Conservation (phyloP, 2,888 invertebrate species). For the Polydrusus cervinus region DNA sequence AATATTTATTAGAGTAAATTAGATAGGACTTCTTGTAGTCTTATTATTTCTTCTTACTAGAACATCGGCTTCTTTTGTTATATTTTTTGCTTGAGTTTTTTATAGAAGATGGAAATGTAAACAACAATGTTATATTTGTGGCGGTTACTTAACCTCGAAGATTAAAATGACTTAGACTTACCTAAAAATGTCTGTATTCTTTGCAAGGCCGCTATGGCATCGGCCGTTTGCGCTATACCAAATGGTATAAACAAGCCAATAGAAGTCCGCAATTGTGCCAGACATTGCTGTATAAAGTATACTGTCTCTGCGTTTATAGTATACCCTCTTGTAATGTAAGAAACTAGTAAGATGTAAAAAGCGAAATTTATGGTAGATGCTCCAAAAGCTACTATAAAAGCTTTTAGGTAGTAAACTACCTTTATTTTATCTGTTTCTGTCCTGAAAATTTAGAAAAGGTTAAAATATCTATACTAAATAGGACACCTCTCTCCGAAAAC, state of each 20-base stretch:
- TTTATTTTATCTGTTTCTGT: conserved; percentile 78
- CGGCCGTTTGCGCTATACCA: conserved; percentile 61
- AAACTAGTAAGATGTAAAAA: conserved; percentile 61
- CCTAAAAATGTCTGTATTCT: conserved; percentile 50
- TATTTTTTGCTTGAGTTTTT: too few relatives aligned
- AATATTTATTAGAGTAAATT: too few relatives aligned
- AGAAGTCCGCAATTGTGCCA: conserved; percentile 56
- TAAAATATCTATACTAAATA: too few relatives aligned
- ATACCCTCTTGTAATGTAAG: conserved; percentile 60
- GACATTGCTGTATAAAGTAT: conserved; percentile 59
- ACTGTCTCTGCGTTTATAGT: conserved; percentile 59
- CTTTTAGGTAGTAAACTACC: conserved; percentile 66
- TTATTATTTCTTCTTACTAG: too few relatives aligned
- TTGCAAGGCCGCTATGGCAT: conserved; percentile 57
- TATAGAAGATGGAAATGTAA: too few relatives aligned
- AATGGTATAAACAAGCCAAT: conserved; percentile 61
- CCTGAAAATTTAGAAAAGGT: conserved; percentile 70
- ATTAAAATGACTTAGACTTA: neutral
- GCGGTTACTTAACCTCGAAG: too few relatives aligned
- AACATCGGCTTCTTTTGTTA: too few relatives aligned
- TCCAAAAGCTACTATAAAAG: conserved; percentile 63
- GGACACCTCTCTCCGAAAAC: too few relatives aligned
- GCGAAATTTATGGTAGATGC: conserved; percentile 59
- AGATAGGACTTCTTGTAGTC: too few relatives aligned
- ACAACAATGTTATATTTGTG: too few relatives aligned